Evolutionary conservation across 2,113 vertebrate genomes (phyloP).

Genomic region (Clarias batrachus): DNA sequence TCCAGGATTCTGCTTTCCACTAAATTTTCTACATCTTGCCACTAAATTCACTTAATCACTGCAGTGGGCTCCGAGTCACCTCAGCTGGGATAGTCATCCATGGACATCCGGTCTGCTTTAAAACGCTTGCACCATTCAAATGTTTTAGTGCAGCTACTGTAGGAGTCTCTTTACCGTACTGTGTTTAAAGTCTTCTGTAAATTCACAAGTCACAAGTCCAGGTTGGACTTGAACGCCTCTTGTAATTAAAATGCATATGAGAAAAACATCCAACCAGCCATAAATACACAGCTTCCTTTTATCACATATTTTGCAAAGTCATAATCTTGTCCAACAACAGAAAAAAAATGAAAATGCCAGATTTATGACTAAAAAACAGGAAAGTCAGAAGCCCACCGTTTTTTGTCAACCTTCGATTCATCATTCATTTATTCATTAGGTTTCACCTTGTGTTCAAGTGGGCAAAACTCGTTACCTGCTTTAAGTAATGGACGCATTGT

Average conservation of each 20-base stretch:
- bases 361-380: not conserved
- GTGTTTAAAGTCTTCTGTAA: no score
- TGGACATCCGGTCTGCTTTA: no score
- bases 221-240: no score
- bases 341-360: not conserved
- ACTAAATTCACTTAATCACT: no score
- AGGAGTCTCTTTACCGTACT: no score
- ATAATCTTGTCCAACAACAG: not conserved
- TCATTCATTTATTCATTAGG: not conserved
- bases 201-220: no score
- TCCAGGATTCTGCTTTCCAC: no score
- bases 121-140: no score
- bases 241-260: slow-evolving; percentile 68
- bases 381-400: not conserved
- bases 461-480: slow-evolving; percentile 14
- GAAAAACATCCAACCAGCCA: slow-evolving; percentile 48
- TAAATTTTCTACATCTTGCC: no score
- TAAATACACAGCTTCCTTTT: not conserved
- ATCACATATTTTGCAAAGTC: slow-evolving; percentile 3
- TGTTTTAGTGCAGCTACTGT: no score
- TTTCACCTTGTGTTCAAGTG: slow-evolving; percentile 19
- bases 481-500: slow-evolving; percentile 19
- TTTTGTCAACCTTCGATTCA: not conserved
- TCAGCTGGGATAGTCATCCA: no score
- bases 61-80: no score